These are phyloP conservation scores for Enoplosus armatus DNA, from an alignment of 2,797 vertebrate genomes.

Conservation along the genomic window DNA sequence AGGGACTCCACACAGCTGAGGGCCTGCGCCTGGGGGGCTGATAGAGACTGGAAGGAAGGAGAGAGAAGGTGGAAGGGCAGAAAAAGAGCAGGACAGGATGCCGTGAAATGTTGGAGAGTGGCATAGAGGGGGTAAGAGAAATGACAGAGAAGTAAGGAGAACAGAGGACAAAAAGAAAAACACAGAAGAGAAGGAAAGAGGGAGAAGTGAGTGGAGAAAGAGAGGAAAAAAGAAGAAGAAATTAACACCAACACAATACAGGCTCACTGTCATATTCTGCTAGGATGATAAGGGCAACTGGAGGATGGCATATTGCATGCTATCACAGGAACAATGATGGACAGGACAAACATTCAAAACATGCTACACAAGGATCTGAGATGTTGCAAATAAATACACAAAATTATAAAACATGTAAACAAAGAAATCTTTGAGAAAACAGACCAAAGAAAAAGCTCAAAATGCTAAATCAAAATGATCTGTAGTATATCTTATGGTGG, in stretches of 20 bases:
- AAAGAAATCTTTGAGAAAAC: neutral
- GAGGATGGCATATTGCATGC: constrained; percentile 59
- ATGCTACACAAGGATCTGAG: constrained; percentile 52
- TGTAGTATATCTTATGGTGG: neutral
- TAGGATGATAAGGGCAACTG: constrained; percentile 15
- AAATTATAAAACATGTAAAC: constrained; percentile 22
- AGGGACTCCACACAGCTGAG: constrained; percentile 98
- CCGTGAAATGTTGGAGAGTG: neutral
- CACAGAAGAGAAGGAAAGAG: neutral
- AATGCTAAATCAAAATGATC: neutral
- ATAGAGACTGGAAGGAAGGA: constrained; percentile 86
- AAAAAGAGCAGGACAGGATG: neutral
- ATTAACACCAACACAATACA: constrained; percentile 26
- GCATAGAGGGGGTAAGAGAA: neutral
- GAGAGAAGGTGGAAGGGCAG: neutral
- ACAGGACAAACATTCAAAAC: constrained; percentile 37
- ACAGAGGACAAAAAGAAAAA: neutral
- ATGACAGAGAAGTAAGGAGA: neutral
- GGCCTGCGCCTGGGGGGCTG: constrained; percentile 85
- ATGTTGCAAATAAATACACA: constrained; percentile 43
- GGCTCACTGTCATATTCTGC: constrained; percentile 1
- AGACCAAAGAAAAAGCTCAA: neutral
- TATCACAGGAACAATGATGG: constrained; percentile 40
- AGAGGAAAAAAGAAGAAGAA: constrained; percentile 22
- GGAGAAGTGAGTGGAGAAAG: constrained; percentile 22